Percentiles rank a stretch among this genome's conserved stretches.
Conservation (phyloP, 2,888 invertebrate species). For the Temnothorax rugatulus region DNA sequence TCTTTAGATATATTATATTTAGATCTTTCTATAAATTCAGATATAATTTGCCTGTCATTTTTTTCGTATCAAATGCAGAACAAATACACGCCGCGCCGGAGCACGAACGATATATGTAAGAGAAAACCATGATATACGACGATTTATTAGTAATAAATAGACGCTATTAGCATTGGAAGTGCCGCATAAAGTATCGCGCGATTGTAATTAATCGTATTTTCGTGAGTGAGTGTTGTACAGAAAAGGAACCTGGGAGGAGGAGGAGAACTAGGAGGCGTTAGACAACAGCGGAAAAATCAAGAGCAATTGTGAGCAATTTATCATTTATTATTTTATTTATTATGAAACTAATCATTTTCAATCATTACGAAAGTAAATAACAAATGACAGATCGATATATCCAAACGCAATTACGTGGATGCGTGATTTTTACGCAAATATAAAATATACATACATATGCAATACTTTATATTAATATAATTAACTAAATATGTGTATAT, state of each 20-base stretch:
- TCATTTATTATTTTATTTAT: conserved; percentile 5
- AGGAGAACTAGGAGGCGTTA: not conserved
- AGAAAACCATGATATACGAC: not conserved
- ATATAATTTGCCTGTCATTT: not conserved
- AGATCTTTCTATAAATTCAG: not conserved
- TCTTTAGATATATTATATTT: not conserved
- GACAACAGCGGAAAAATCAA: not conserved
- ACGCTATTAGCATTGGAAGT: not conserved
- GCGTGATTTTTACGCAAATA: not conserved
- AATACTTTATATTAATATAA: not conserved
- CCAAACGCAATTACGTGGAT: not conserved
- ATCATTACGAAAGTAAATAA: not conserved
- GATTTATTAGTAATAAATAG: conserved; percentile 1
- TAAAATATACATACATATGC: not conserved
- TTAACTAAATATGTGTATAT: not conserved
- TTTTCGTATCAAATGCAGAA: not conserved
- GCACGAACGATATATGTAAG: not conserved
- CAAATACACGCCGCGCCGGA: not conserved
- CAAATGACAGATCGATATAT: not conserved
- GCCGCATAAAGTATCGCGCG: not conserved
- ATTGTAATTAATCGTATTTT: not conserved
- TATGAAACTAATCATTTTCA: not conserved
- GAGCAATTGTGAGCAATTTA: not conserved
- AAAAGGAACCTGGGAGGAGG: not conserved
- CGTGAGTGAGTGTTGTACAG: not conserved